A percentile compares a stretch with the other conserved stretches of the same genome.
Conservation (phyloP, 2,888 invertebrate genomes). For the Cepaea hortensis region DNA sequence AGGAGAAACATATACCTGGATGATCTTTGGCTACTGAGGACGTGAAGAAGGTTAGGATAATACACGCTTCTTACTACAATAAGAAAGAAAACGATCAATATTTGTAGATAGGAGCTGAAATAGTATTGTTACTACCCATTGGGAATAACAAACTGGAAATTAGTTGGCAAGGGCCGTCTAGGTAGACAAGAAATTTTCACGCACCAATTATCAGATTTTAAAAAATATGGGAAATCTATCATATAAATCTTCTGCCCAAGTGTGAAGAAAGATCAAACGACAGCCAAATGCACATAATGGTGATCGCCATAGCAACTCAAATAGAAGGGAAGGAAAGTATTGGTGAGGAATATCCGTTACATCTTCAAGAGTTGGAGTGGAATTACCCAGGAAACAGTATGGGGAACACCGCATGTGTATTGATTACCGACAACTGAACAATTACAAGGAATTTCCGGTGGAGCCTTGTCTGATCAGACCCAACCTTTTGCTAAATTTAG, state of each 20-base stretch:
- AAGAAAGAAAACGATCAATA: too few relatives aligned
- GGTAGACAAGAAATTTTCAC: background rate
- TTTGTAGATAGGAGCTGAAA: background rate
- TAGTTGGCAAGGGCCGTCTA: background rate
- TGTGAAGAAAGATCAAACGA: too few relatives aligned
- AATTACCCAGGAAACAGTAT: background rate
- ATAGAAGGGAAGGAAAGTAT: too few relatives aligned
- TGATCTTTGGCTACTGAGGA: background rate
- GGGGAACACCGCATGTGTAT: background rate
- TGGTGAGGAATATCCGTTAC: too few relatives aligned
- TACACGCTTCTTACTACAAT: too few relatives aligned
- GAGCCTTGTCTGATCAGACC: background rate
- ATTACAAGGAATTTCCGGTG: background rate
- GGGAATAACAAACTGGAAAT: background rate
- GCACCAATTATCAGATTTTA: background rate
- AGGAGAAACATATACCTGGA: background rate
- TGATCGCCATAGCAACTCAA: too few relatives aligned
- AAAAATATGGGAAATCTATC: too few relatives aligned
- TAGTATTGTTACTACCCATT: background rate
- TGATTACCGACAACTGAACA: background rate
- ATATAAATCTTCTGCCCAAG: too few relatives aligned
- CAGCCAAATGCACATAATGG: too few relatives aligned
- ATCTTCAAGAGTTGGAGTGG: background rate
- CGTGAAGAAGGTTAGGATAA: background rate
- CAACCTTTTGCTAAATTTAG: background rate